Percentiles rank a stretch among this genome's conserved stretches.
Conservation (phyloP, 2,888 invertebrate genomes). For the Cephus spinipes region DNA sequence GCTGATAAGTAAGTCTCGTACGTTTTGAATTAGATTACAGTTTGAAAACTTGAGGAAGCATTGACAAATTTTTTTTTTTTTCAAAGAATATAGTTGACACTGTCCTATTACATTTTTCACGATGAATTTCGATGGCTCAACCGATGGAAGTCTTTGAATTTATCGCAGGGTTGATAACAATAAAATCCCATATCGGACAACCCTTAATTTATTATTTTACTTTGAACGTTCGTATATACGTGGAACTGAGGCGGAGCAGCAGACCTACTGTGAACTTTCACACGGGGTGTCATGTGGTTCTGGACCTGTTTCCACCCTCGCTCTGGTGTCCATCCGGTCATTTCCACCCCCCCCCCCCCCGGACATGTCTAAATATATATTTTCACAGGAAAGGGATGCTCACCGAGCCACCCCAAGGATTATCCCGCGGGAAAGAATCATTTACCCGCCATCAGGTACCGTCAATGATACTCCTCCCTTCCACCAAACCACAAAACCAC, state of each 20-base stretch:
- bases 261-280: conserved; percentile 44
- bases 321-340: conserved; percentile 46
- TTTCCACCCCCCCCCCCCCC: conserved; percentile 32
- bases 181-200: neutral
- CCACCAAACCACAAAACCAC: neutral
- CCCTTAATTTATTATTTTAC: neutral
- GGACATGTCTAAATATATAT: conserved; percentile 42
- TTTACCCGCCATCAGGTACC: neutral
- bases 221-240: neutral
- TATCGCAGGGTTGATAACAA: neutral
- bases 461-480: neutral
- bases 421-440: conserved; percentile 7
- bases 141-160: no score
- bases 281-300: conserved; percentile 55
- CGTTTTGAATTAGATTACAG: no score
- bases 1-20: neutral
- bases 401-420: conserved; percentile 18
- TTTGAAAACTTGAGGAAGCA: no score
- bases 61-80: no score
- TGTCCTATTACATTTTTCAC: no score
- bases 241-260: neutral
- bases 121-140: no score
- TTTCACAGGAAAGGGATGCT: conserved; percentile 52
- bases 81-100: no score
- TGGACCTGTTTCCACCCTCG: conserved; percentile 54